Conservation (phyloP, 2,113 vertebrate species). For the Reinhardtius hippoglossoides region DNA sequence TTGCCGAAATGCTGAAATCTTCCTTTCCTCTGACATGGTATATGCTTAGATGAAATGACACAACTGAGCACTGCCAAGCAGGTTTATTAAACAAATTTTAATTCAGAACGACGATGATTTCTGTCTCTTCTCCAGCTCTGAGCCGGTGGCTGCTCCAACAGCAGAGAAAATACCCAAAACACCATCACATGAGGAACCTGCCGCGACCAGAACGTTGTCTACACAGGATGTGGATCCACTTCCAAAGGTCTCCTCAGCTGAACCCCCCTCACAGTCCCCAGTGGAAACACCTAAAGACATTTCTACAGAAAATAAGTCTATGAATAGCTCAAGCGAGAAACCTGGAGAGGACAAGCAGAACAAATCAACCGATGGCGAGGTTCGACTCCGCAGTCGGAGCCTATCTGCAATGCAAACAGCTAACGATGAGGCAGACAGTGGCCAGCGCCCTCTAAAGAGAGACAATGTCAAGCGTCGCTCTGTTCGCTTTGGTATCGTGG, state of each 20-base stretch:
- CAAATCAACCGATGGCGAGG: neutral
- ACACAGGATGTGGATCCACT: slow-evolving; percentile 6
- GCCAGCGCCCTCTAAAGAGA: slow-evolving; percentile 4
- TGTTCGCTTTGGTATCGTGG: slow-evolving; percentile 62
- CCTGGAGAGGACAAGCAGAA: neutral
- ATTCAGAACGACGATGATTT: neutral
- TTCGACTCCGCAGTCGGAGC: neutral
- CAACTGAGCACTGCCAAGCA: neutral
- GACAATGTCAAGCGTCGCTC: slow-evolving; percentile 56
- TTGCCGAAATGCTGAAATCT: neutral
- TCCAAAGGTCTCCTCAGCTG: slow-evolving; percentile 7
- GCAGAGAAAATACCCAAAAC: slow-evolving; percentile 28
- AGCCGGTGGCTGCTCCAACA: slow-evolving; percentile 9
- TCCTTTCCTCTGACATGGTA: neutral
- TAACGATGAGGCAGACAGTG: neutral
- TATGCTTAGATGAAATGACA: neutral
- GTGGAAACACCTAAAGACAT: slow-evolving; percentile 12
- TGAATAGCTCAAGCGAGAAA: neutral
- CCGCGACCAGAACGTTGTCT: neutral
- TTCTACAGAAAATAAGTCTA: neutral
- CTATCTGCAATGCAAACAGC: neutral
- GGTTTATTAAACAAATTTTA: neutral
- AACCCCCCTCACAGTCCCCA: slow-evolving; percentile 19
- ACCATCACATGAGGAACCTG: neutral
- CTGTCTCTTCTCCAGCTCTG: slow-evolving; percentile 47